Evolutionary conservation across 2,888 invertebrate species (phyloP), one percentile per base, ranked within the genome.

Genomic region (Phragmatobia fuliginosa): DNA sequence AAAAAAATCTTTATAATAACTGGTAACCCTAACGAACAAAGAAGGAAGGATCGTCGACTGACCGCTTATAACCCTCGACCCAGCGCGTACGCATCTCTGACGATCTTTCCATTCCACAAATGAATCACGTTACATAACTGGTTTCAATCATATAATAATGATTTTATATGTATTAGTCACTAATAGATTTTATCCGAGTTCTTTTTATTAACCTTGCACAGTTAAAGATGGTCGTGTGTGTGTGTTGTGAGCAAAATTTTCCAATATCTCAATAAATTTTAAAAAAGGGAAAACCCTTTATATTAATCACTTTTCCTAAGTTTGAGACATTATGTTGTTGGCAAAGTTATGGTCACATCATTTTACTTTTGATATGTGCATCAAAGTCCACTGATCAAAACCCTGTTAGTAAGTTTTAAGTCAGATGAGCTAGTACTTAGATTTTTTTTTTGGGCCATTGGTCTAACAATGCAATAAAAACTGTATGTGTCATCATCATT

Each of bases 31-130:
- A 67, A 49, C 49, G 33, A 71, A 72, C 66, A 66, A 72, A 76
- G 76, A 80, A 75, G 77, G 78, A 79, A 81, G 78, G 78, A 85
- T 81, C 82, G 80, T 81, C 82, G 81, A 80, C 82, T 85, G 83
- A 77, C 78, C 84, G 84, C 70, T 69, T 74, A 71, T 85, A 85
- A 86, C 84, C 82, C 82, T 67, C 78, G 87, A 84, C 81, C 80
- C 76, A 72, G 72, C 77, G 81, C 81, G 75, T 78, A 82, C 82
- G 77, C 79, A 79, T 76, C 76, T 77, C 73, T 67, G 74, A 49
- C 75, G 73, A 76, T 76, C 72, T 78, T 77, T 76, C 71, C 72
- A 71, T 79, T 77, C 72, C 67, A 70, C 74, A 74, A 76, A 72
- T 76, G 73, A 77, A 73, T 77, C 71, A 77, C 65, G 62, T 80